Conservation (phyloP, 2,888 invertebrate genomes). For the Synergus itoensis region DNA sequence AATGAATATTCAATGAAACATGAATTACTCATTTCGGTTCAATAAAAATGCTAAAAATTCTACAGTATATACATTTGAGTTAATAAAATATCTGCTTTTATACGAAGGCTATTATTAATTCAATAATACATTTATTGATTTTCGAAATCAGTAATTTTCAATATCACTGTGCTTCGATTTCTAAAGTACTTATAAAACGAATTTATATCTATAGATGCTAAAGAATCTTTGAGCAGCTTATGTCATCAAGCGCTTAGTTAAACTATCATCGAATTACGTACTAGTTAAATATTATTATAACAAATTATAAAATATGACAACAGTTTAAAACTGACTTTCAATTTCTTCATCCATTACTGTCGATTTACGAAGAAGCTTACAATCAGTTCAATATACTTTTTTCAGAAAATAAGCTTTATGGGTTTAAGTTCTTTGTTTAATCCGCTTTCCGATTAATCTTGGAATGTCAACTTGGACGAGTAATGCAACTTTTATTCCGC, state of each 20-base stretch:
- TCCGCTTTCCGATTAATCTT: neutral
- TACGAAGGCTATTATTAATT: too few species aligned
- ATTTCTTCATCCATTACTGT: too few species aligned
- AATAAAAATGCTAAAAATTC: too few species aligned
- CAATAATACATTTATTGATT: too few species aligned
- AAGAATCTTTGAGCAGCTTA: neutral
- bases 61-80: too few species aligned
- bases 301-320: neutral
- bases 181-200: neutral
- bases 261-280: neutral
- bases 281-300: too few species aligned
- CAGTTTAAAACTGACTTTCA: neutral
- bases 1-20: neutral
- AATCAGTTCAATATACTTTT: too few species aligned
- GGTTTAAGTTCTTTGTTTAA: neutral
- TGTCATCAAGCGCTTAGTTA: neutral
- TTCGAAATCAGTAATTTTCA: neutral
- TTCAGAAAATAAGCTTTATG: too few species aligned
- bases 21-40: neutral
- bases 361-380: too few species aligned
- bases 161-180: neutral
- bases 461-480: neutral
- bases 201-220: neutral
- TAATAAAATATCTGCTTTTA: too few species aligned
- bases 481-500: neutral